These are phyloP conservation scores for Pipistrellus pipistrellus DNA, from an alignment of 2,797 vertebrate genomes.

Conservation along the genomic window DNA sequence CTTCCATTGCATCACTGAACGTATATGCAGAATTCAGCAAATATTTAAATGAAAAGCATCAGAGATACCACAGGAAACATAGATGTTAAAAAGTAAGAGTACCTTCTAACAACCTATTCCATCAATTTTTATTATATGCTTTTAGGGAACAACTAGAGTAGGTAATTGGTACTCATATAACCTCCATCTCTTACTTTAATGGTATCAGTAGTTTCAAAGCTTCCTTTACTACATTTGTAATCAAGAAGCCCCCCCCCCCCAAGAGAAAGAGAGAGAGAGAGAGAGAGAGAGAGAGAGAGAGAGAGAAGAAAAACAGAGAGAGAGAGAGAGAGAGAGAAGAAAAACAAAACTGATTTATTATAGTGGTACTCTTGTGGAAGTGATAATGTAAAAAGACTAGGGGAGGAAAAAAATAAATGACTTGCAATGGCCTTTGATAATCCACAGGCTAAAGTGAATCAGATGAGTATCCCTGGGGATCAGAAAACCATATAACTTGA, in stretches of 20 bases:
- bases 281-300: not conserved
- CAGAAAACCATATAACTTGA: not conserved
- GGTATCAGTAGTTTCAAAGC: constrained; percentile 6
- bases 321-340: not conserved
- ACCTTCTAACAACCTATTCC: not conserved
- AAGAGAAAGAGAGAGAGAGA: not conserved
- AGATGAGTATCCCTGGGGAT: not conserved
- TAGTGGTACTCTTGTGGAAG: not conserved
- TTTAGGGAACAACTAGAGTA: not conserved
- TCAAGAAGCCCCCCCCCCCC: not conserved
- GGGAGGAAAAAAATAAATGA: not conserved
- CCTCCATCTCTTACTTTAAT: not conserved
- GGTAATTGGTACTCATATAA: not conserved
- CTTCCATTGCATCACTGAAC: constrained; percentile 18
- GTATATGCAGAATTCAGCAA: not conserved
- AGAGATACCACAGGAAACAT: not conserved
- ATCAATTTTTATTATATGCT: constrained; percentile 39
- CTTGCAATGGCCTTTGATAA: not conserved
- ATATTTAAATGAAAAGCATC: constrained; percentile 6
- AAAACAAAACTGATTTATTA: not conserved
- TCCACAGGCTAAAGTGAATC: not conserved
- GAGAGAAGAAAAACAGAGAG: not conserved
- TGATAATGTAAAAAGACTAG: not conserved
- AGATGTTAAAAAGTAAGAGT: not conserved
- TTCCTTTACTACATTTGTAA: not conserved